Percentiles rank a stretch among this genome's conserved stretches.
phyloP scores from a whole-genome alignment of 1,140 invertebrate species.

The Schlechtendalia chinensis region DNA sequence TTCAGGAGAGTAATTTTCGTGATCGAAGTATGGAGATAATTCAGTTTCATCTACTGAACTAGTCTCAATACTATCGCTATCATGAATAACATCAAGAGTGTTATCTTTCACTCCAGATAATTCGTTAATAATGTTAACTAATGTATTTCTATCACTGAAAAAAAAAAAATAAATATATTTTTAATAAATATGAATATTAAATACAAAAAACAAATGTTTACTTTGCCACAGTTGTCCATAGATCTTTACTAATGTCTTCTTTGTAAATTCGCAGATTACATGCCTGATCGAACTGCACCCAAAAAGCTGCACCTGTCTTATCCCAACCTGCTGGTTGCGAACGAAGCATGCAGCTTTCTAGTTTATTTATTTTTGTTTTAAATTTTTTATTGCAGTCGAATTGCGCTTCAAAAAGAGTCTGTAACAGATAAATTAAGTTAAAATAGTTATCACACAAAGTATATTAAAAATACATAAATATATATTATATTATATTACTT shows the following conservation, averaged over 20 bases:
- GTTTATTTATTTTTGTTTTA: constrained; percentile 84
- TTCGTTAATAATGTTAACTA: constrained; percentile 38
- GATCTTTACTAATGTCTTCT: constrained; percentile 93
- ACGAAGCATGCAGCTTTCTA: constrained; percentile 75
- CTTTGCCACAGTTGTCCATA: constrained; percentile 89
- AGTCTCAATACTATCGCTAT: constrained; percentile 23
- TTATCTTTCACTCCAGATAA: constrained; percentile 14
- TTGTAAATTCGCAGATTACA: constrained; percentile 87
- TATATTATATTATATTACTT: constrained; percentile 68
- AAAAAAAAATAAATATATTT: background rate
- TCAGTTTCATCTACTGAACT: background rate
- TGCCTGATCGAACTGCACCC: constrained; percentile 86
- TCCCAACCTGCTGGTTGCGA: constrained; percentile 86
- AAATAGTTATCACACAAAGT: background rate
- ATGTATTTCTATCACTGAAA: constrained; percentile 27
- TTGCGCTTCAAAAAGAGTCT: constrained; percentile 89
- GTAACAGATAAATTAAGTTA: constrained; percentile 54
- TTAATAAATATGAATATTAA: background rate
- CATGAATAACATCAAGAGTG: constrained; percentile 11
- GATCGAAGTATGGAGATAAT: background rate
- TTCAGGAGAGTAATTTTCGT: background rate
- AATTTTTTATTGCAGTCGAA: constrained; percentile 94
- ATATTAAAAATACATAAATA: constrained; percentile 16
- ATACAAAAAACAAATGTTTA: constrained; percentile 58
- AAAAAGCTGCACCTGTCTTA: constrained; percentile 84